Base-by-base conservation (phyloP, 1,140 invertebrate species). In the Trichomalopsis sarcophagae region DNA sequence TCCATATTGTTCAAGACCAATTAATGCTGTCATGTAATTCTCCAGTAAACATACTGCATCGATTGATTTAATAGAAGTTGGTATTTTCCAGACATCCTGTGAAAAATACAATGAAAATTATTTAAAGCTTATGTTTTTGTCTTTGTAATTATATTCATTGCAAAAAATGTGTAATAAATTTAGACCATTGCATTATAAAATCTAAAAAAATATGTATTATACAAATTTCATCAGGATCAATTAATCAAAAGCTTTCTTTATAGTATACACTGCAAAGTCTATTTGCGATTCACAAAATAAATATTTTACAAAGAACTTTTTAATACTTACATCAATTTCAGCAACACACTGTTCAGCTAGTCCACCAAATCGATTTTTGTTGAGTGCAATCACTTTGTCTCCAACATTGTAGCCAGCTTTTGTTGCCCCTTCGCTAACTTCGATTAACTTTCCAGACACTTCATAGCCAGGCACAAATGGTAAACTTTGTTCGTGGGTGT, bases 31-130 rank as follows among this genome's bases (percentile, higher is more conserved):
- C 11, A 94, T 93, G 89, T 96, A 96, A 82, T 94, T 93, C 77
- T 95, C 93, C 5, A 94, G 86, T n/a, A 95, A 85, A 47, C 94
- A 93, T 30, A 93, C 94, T 5, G 93, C 94, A 55, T 91, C 90
- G 9, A 93, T 87, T 80, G 93, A 93, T 84, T 90, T 90, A 7
- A 95, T 78, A 3, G 89, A 87, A 66, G 92, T 89, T 69, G 95
- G 94, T 47, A 95, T 87, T 80, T 91, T 92, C 93, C 94, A 95
- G 68, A 95, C 89, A 92, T 95, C 94, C 95, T 96, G 88, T n/a
- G 30, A 17, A 62, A 21, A 62, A 74, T 84, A 36, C 33, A 36
- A 36, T 36, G 5, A 36, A 36, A 27, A 1, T 27, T 27, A 27
- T 27, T 27, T 27, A 27, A 27, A 27, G 27, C 27, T 36, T 36